Conservation (phyloP, 2,113 vertebrate species). For the Poeciliopsis retropinna region DNA sequence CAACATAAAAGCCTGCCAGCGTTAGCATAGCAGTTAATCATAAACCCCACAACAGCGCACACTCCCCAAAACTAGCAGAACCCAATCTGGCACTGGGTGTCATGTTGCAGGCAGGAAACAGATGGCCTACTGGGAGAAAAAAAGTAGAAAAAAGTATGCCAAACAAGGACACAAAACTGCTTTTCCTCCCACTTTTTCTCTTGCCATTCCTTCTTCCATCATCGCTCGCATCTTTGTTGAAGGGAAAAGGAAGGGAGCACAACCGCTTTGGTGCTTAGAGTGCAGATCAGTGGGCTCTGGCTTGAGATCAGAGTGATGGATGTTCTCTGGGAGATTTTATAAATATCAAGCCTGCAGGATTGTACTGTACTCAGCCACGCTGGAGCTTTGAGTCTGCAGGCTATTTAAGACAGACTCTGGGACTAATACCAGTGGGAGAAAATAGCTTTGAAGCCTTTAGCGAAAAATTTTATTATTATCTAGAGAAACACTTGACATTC, state of each 20-base stretch:
- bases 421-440: conserved; percentile 21
- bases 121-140: conserved; percentile 60
- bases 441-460: conserved; percentile 25
- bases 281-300: conserved; percentile 59
- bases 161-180: conserved; percentile 56
- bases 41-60: conserved; percentile 22
- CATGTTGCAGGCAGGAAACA: conserved; percentile 76
- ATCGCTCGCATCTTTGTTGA: conserved; percentile 49
- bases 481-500: neutral
- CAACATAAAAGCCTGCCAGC: conserved; percentile 39
- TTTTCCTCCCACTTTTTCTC: conserved; percentile 27
- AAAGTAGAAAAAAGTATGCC: conserved; percentile 46
- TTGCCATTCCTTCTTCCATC: conserved; percentile 35
- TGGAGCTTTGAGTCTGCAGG: conserved; percentile 26
- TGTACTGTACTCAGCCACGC: conserved; percentile 41
- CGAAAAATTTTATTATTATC: neutral
- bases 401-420: conserved; percentile 46
- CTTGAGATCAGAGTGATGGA: conserved; percentile 65
- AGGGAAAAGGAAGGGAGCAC: conserved; percentile 44
- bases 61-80: conserved; percentile 43
- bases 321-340: conserved; percentile 51
- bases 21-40: conserved; percentile 54
- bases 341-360: conserved; percentile 62
- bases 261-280: conserved; percentile 50
- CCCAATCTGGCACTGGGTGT: conserved; percentile 53